These are phyloP conservation scores for Tubulanus polymorphus DNA, from an alignment of 2,888 invertebrate species.

Conservation along the genomic window DNA sequence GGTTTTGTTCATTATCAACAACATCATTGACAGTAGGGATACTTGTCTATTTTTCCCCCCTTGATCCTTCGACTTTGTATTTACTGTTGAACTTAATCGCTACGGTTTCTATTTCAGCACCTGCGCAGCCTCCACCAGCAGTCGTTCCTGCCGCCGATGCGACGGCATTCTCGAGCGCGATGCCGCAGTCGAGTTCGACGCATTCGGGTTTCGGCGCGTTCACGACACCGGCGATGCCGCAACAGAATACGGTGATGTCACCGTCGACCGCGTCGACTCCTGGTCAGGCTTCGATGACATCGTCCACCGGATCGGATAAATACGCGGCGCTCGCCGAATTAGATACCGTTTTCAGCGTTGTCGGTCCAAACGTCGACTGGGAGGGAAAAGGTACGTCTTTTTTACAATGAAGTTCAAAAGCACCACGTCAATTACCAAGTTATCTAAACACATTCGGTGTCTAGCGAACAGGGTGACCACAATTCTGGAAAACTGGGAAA, in stretches of 20 bases:
- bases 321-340: constrained; percentile 94
- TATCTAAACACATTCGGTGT: no score
- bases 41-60: no score
- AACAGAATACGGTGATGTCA: constrained; percentile 14
- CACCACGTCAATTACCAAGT: no score
- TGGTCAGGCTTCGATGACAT: constrained; percentile 4
- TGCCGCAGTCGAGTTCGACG: constrained; percentile 5
- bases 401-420: not conserved
- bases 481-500: not conserved
- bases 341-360: constrained; percentile 62
- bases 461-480: not conserved
- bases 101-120: constrained; percentile 8
- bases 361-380: not conserved
- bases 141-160: constrained; percentile 17
- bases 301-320: constrained; percentile 59
- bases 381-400: not conserved
- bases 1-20: not conserved
- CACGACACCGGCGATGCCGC: constrained; percentile 3
- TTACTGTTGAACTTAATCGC: no score
- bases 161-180: constrained; percentile 18
- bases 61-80: no score
- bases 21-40: no score
- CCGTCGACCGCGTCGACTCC: constrained; percentile 6
- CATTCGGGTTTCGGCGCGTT: constrained; percentile 8
- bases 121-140: constrained; percentile 12